phyloP scores from a whole-genome alignment of 2,888 invertebrate species.

The Xestoiulus laeticollis region DNA sequence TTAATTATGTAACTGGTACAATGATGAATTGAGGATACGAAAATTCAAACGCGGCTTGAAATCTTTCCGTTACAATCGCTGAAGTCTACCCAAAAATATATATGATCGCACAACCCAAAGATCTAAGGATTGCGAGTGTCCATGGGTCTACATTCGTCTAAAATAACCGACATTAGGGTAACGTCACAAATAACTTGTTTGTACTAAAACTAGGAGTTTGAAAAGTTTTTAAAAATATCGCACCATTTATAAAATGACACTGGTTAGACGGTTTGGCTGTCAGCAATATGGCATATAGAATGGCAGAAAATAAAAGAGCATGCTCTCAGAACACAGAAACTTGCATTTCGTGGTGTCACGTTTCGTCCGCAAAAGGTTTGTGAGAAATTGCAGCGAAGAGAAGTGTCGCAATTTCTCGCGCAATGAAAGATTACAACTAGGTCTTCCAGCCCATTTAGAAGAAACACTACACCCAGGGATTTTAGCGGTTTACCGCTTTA shows the following conservation, averaged over 20 bases:
- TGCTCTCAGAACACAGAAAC: neutral
- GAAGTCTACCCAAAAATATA: neutral
- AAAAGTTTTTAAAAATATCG: constrained; percentile 6
- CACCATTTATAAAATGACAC: constrained; percentile 37
- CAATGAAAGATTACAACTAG: too few species aligned
- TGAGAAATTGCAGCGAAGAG: too few species aligned
- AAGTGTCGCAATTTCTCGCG: too few species aligned
- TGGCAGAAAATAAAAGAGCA: neutral
- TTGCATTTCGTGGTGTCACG: constrained; percentile 5
- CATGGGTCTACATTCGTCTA: neutral
- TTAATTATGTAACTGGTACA: too few species aligned
- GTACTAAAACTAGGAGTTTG: constrained; percentile 4
- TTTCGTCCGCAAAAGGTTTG: too few species aligned
- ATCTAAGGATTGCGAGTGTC: too few species aligned
- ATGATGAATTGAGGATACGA: neutral
- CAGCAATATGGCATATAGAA: neutral
- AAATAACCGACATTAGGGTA: neutral
- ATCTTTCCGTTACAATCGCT: too few species aligned
- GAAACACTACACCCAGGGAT: too few species aligned
- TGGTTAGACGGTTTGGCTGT: constrained; percentile 1
- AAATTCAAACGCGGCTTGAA: too few species aligned
- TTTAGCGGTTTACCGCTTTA: too few species aligned
- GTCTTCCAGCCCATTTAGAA: too few species aligned
- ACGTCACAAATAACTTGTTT: neutral
- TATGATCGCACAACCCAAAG: neutral